Percentiles rank a stretch among this genome's conserved stretches.
phyloP scores from a whole-genome alignment of 2,888 invertebrate species.

The Cephus nigrinus region DNA sequence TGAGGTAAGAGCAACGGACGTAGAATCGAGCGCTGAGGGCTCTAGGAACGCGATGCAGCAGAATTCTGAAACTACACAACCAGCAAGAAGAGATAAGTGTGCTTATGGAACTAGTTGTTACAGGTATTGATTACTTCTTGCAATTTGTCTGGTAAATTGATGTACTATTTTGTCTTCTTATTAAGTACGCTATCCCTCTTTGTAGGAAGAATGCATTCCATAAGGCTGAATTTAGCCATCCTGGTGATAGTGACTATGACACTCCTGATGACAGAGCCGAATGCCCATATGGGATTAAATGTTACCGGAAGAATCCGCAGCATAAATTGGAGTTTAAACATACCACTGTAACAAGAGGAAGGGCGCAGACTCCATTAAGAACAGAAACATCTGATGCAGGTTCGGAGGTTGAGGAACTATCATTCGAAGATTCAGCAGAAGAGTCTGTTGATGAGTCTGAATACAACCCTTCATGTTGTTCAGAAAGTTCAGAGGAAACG shows the following conservation, averaged over 20 bases:
- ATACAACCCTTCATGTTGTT: slow-evolving; percentile 45
- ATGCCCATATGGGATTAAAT: slow-evolving; percentile 72
- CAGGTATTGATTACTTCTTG: slow-evolving; percentile 64
- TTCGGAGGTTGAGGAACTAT: slow-evolving; percentile 28
- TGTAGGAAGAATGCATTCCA: slow-evolving; percentile 74
- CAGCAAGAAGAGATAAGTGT: slow-evolving; percentile 68
- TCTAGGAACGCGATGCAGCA: not conserved
- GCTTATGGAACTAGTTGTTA: slow-evolving; percentile 75
- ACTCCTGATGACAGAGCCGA: slow-evolving; percentile 63
- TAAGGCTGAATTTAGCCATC: slow-evolving; percentile 73
- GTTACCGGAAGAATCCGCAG: slow-evolving; percentile 70
- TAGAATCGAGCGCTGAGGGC: not conserved
- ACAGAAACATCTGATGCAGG: slow-evolving; percentile 18
- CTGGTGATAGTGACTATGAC: slow-evolving; percentile 73
- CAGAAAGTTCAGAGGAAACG: slow-evolving; percentile 37
- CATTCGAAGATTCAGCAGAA: slow-evolving; percentile 35
- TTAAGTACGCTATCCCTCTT: slow-evolving; percentile 18
- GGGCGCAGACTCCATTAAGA: slow-evolving; percentile 38
- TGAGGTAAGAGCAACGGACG: not conserved
- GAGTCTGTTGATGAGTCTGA: slow-evolving; percentile 60
- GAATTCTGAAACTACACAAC: not conserved
- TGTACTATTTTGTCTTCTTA: slow-evolving; percentile 3
- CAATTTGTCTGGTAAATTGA: not conserved
- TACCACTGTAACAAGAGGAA: slow-evolving; percentile 30
- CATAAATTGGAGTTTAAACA: slow-evolving; percentile 71